A percentile compares a stretch with the other conserved stretches of the same genome.
Conservation (phyloP, 2,113 vertebrate species). For the Bos javanicus region DNA sequence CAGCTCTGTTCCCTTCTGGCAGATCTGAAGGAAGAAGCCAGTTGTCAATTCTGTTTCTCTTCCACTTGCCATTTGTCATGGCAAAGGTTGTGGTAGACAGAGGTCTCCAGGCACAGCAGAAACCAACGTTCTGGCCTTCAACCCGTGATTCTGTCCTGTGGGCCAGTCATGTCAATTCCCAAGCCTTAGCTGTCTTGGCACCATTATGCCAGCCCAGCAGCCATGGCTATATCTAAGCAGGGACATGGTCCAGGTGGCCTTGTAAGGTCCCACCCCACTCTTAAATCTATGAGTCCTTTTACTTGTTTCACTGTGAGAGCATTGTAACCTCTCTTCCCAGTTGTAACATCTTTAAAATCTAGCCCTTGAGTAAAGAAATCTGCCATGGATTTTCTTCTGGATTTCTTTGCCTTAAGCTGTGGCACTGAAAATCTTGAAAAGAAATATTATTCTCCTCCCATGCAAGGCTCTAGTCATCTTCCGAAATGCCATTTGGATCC, state of each 20-base stretch:
- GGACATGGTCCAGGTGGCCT: not conserved
- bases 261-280: not conserved
- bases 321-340: not conserved
- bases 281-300: not conserved
- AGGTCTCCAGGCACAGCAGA: not conserved
- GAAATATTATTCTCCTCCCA: not conserved
- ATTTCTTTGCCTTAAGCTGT: not conserved
- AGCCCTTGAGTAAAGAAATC: not conserved
- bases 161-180: not conserved
- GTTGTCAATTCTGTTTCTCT: not conserved
- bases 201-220: no score
- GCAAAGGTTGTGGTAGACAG: rapidly evolving
- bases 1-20: not conserved
- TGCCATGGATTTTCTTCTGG: not conserved
- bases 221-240: not conserved
- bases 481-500: not conserved
- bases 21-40: not conserved
- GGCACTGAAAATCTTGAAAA: not conserved
- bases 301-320: not conserved
- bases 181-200: not conserved
- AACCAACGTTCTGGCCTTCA: rapidly evolving
- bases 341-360: not conserved
- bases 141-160: rapidly evolving
- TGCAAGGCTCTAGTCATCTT: not conserved
- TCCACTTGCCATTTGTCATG: not conserved